Percentiles rank a stretch among this genome's conserved stretches.
These are phyloP conservation scores for Thereva nobilitata DNA, from an alignment of 2,888 invertebrate genomes.

Conservation along the genomic window DNA sequence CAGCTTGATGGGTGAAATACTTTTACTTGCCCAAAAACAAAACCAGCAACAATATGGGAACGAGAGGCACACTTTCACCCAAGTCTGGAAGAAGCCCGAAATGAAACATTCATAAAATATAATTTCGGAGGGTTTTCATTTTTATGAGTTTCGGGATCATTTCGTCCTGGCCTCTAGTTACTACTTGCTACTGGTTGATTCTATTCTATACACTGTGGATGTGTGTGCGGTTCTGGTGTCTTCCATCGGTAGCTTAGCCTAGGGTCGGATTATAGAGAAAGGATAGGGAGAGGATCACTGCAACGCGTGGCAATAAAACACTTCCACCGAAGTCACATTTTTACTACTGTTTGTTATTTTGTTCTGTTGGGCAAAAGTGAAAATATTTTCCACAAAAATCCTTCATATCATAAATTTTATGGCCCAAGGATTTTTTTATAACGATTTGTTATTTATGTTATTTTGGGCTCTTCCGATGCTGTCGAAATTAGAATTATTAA, in stretches of 20 bases:
- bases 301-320: constrained; percentile 20
- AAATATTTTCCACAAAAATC: constrained; percentile 24
- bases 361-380: constrained; percentile 8
- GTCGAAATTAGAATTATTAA: neutral
- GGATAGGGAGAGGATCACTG: constrained; percentile 5
- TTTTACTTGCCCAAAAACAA: too few relatives aligned
- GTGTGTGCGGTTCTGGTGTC: too few relatives aligned
- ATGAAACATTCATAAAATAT: too few relatives aligned
- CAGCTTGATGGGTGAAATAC: neutral
- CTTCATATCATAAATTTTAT: constrained; percentile 15
- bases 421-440: constrained; percentile 3
- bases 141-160: too few relatives aligned
- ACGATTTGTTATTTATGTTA: constrained; percentile 9
- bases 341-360: constrained; percentile 8
- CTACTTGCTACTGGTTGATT: too few relatives aligned
- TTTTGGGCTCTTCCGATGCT: neutral
- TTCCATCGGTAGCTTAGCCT: too few relatives aligned
- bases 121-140: too few relatives aligned
- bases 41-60: too few relatives aligned
- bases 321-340: constrained; percentile 17
- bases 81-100: too few relatives aligned
- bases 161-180: too few relatives aligned
- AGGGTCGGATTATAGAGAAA: neutral
- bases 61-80: too few relatives aligned
- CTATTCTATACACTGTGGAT: too few relatives aligned